Evolutionary conservation across 2,888 invertebrate genomes (phyloP), one percentile per base, ranked within the genome.

Genomic region (Stictocephala bisonia): DNA sequence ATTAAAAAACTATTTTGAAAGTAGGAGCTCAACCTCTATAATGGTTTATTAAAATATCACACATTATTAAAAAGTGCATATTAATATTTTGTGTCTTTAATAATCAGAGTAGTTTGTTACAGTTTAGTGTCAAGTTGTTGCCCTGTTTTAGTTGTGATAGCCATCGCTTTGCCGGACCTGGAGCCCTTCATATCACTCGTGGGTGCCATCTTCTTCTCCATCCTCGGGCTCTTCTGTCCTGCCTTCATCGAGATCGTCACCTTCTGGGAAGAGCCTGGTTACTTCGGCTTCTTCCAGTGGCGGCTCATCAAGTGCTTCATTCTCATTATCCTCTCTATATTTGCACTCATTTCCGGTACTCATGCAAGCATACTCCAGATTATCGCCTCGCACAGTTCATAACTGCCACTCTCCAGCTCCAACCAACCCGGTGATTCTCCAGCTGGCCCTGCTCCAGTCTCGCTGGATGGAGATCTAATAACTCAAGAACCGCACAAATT

Each of bases 161-260:
- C 95, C 0, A 89, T 91, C 20, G 88, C 91, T 0, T 91, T 97
- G 11, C 95, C 96, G 0, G 88, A 93, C 77, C 84, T 97, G 73
- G 94, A 93, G 72, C 88, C 95, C 0, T 93, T 97, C 82, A 96
- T 97, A 83, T 92, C 94, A 64, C 84, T 97, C 44, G 94, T 97
- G 0, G 97, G 97, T 0, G 92, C 96, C 0, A 86, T 87, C 79
- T 91, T 89, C 81, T 88, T 88, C 82, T 90, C 86, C 41, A 89
- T 90, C 35, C 86, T 91, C 82, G 95, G 96, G 0, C 86, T 94
- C 3, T 86, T 90, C 24, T 88, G 93, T 3, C 93, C 94, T 4
- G 91, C 92, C 0, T 84, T 91, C 24, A 88, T 93, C 1, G 93
- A 94, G 80, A 91, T 90, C 0, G 88, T 93, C 48, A 80, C 78